Percentiles rank a stretch among this genome's conserved stretches.
These are phyloP conservation scores for Pseudeuparius sepicola DNA, from an alignment of 2,888 invertebrate genomes.

Conservation along the genomic window DNA sequence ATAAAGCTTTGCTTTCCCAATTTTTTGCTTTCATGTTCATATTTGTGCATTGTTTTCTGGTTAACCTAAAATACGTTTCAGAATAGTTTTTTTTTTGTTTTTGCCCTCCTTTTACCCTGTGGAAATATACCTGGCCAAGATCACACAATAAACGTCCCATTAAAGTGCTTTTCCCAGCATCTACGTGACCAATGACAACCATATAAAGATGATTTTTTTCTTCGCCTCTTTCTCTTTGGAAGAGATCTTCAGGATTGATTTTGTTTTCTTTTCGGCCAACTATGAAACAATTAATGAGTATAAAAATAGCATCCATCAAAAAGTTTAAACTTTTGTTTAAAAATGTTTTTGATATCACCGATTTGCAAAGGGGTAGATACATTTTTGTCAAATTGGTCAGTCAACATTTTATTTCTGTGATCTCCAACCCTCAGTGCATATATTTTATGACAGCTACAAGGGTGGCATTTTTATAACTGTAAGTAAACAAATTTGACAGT, in stretches of 20 bases:
- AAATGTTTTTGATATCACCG: no score
- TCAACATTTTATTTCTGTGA: no score
- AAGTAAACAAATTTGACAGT: no score
- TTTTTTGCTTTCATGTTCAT: conserved; percentile 95
- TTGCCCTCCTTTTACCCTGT: no score
- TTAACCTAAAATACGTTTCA: conserved; percentile 45
- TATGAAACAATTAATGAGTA: conserved; percentile 1
- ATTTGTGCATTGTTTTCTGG: conserved; percentile 86
- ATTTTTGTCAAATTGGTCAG: no score
- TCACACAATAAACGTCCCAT: conserved; percentile 90
- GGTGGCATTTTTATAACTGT: no score
- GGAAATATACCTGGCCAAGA: conserved; percentile 55
- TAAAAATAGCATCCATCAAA: not conserved
- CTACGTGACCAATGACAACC: conserved; percentile 94
- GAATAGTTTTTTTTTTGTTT: no score
- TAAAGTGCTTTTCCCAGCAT: conserved; percentile 94
- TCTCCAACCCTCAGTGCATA: no score
- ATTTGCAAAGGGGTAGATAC: no score
- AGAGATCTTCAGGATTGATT: conserved; percentile 51
- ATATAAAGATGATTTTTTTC: conserved; percentile 82
- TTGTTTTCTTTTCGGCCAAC: conserved; percentile 40
- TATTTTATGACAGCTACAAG: no score
- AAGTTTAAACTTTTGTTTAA: no score
- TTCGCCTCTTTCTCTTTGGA: conserved; percentile 63
- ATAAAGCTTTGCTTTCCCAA: conserved; percentile 96